phyloP scores from a whole-genome alignment of 2,888 invertebrate genomes.

The Heliothis peltigera region DNA sequence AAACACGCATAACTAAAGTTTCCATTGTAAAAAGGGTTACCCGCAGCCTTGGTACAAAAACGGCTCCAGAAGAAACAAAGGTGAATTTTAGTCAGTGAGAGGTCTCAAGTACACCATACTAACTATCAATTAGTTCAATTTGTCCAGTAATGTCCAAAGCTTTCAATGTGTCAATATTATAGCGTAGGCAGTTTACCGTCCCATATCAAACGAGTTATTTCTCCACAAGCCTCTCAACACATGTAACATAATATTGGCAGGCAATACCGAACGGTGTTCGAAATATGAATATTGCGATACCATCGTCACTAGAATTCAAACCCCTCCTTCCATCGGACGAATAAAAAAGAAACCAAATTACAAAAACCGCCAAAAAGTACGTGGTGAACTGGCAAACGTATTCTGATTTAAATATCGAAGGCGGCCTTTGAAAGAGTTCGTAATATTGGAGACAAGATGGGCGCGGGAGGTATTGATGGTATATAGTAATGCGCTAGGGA shows the following conservation, averaged over 20 bases:
- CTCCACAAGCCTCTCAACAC: neutral
- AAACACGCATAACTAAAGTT: neutral
- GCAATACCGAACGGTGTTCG: conserved; percentile 3
- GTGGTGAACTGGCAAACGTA: conserved; percentile 60
- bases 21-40: no score
- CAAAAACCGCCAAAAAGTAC: conserved; percentile 46
- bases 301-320: conserved; percentile 17
- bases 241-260: conserved; percentile 6
- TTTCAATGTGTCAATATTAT: neutral
- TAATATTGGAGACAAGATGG: conserved; percentile 65
- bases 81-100: no score
- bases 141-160: neutral
- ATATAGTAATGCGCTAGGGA: conserved; percentile 79
- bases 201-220: neutral
- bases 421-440: conserved; percentile 65
- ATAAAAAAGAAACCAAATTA: conserved; percentile 60
- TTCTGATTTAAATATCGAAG: conserved; percentile 75
- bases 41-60: no score
- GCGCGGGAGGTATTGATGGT: conserved; percentile 56
- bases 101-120: no score
- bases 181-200: neutral
- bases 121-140: neutral
- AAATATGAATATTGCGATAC: conserved; percentile 32
- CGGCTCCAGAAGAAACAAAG: no score
- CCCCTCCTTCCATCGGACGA: conserved; percentile 23